Base-by-base conservation (phyloP, 2,888 invertebrate species). In the Colostygia pectinataria region DNA sequence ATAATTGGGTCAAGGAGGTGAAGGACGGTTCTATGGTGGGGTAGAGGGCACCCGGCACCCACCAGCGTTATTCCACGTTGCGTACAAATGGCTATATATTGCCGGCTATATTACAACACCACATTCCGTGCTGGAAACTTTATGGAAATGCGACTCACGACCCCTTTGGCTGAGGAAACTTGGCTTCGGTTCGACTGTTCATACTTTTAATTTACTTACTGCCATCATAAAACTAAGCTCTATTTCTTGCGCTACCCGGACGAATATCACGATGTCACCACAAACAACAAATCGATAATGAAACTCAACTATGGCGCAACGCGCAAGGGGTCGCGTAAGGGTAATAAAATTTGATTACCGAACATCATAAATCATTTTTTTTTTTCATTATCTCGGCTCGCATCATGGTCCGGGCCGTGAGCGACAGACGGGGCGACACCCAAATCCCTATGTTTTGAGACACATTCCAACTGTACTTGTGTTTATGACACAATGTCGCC, bases 401-500 rank as follows among this genome's bases (percentile, higher is more conserved):
- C 80, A 77, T 75, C 75, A 71, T n/a, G n/a, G n/a, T 63, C 57
- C 58, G 68, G 70, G 65, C 64, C 69, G 71, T 71, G 71, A 71
- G 67, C 65, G 69, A 52, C 62, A 69, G 76, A 77, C 71, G 77
- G 73, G 71, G 63, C 71, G 71, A 70, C 74, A 55, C 32, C 77
- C 79, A 74, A 78, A 86, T 85, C 83, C 89, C 85, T 68, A 84
- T 88, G 84, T 89, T 90, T 84, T 90, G 89, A 90, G 89, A 87
- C 73, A 87, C 78, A 85, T 75, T 81, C 78, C 74, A 77, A 68
- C 64, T 71, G 79, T 10, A 33, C 33, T 33, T 18, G 10, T 84
- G 84, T 86, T 85, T 87, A 86, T 85, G 82, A 86, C 76, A 81
- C 75, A 73, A 74, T 77, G 31, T 75, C 74, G 75, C 45, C 73